Conservation (phyloP, 2,888 invertebrate species). For the Epinotia brunnichana region DNA sequence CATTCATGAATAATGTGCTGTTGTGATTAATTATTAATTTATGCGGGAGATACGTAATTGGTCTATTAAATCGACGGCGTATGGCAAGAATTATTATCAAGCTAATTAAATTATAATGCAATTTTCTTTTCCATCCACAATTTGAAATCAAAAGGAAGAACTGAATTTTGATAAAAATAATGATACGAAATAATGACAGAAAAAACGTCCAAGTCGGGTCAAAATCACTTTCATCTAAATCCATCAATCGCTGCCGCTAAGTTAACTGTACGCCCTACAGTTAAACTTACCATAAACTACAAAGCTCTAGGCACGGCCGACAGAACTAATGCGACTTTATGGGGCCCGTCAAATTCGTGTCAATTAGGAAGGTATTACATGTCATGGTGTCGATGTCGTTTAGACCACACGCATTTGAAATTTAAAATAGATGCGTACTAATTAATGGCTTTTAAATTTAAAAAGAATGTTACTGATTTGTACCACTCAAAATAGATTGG, state of each 20-base stretch:
- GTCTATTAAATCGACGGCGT: slow-evolving; percentile 25
- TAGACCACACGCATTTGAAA: slow-evolving; percentile 45
- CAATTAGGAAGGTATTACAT: slow-evolving; percentile 64
- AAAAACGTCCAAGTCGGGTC: neutral
- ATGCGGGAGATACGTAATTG: slow-evolving; percentile 35
- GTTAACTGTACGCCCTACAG: slow-evolving; percentile 39
- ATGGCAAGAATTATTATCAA: slow-evolving; percentile 10
- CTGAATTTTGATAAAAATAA: neutral
- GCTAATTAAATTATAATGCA: neutral
- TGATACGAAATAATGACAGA: neutral
- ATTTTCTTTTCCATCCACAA: neutral
- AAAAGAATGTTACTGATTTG: slow-evolving; percentile 15
- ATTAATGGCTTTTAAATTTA: slow-evolving; percentile 17
- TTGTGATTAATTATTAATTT: slow-evolving; percentile 40
- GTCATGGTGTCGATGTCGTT: slow-evolving; percentile 41
- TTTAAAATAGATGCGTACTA: slow-evolving; percentile 35
- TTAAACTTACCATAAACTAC: slow-evolving; percentile 45
- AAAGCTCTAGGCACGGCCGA: slow-evolving; percentile 51
- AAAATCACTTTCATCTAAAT: slow-evolving; percentile 16
- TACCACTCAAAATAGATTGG: neutral
- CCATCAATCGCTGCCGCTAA: slow-evolving; percentile 27
- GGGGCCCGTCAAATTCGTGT: slow-evolving; percentile 58
- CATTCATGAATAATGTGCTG: slow-evolving; percentile 57
- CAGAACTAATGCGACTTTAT: slow-evolving; percentile 66
- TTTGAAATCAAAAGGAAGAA: neutral